Evolutionary conservation across 2,797 vertebrate species (phyloP).

Genomic region (Lateolabrax maculatus): DNA sequence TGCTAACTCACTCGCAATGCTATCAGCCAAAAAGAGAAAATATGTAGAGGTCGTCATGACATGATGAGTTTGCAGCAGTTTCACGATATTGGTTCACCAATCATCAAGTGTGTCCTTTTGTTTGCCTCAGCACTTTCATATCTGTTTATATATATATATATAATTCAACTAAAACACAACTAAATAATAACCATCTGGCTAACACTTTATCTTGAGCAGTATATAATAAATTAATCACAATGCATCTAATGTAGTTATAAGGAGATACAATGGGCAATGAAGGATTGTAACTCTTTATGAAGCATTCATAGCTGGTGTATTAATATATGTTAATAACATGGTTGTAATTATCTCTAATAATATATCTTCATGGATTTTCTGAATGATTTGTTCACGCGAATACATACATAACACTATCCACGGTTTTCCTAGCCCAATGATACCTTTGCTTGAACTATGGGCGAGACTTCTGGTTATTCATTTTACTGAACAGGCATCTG

Average conservation of each 20-base stretch:
- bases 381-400: no score
- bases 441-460: no score
- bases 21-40: constrained; percentile 59
- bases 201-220: neutral
- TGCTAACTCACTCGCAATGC: constrained; percentile 51
- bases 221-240: neutral
- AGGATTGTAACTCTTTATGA: no score
- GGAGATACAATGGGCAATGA: no score
- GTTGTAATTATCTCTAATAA: no score
- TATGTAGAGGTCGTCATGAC: constrained; percentile 51
- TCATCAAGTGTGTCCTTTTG: neutral
- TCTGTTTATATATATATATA: neutral
- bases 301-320: no score
- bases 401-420: no score
- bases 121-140: neutral
- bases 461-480: no score
- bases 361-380: no score
- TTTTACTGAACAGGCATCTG: no score
- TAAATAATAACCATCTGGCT: neutral
- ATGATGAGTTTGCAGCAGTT: constrained; percentile 46
- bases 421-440: no score
- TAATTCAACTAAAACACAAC: neutral
- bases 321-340: no score
- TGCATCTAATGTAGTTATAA: neutral
- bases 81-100: constrained; percentile 35